Percentiles rank a stretch among this genome's conserved stretches.
phyloP scores from a whole-genome alignment of 1,140 invertebrate genomes.

The Panagrolaimus sp. region DNA sequence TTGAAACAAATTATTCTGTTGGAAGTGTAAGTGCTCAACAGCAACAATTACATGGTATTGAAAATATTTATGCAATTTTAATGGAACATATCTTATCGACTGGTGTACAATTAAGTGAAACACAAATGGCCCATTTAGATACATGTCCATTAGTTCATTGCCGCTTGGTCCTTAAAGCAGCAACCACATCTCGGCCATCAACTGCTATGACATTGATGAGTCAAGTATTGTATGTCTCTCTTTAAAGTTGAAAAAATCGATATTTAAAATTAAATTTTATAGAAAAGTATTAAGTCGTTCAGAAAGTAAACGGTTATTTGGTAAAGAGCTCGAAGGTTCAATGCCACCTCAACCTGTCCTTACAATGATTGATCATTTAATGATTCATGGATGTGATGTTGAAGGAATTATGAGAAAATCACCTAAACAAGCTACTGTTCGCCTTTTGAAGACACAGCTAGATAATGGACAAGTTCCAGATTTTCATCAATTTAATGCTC shows the following conservation, averaged over 20 bases:
- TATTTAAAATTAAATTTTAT: conserved; percentile 16
- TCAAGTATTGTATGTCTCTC: conserved; percentile 38
- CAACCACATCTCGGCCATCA: conserved; percentile 18
- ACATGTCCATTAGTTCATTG: conserved; percentile 45
- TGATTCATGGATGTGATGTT: conserved; percentile 33
- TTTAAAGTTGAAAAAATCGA: no score
- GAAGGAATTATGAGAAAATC: conserved; percentile 49
- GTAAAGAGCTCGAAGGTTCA: conserved; percentile 36
- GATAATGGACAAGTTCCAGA: conserved; percentile 46
- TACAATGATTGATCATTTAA: conserved; percentile 43
- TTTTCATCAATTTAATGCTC: conserved; percentile 42
- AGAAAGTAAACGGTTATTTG: conserved; percentile 31
- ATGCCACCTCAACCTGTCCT: conserved; percentile 46
- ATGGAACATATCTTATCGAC: conserved; percentile 35
- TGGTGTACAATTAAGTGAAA: conserved; percentile 33
- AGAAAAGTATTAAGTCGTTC: conserved; percentile 33
- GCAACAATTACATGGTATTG: conserved; percentile 24
- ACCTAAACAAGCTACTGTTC: conserved; percentile 39
- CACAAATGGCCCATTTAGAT: conserved; percentile 42
- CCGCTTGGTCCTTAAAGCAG: conserved; percentile 28
- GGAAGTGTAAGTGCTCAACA: neutral
- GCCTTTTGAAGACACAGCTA: conserved; percentile 29
- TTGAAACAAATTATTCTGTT: conserved; percentile 22
- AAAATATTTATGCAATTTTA: conserved; percentile 42
- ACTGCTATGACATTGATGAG: conserved; percentile 37